Base-by-base conservation (phyloP, 1,140 invertebrate genomes). In the Sarcophaga bullata region DNA sequence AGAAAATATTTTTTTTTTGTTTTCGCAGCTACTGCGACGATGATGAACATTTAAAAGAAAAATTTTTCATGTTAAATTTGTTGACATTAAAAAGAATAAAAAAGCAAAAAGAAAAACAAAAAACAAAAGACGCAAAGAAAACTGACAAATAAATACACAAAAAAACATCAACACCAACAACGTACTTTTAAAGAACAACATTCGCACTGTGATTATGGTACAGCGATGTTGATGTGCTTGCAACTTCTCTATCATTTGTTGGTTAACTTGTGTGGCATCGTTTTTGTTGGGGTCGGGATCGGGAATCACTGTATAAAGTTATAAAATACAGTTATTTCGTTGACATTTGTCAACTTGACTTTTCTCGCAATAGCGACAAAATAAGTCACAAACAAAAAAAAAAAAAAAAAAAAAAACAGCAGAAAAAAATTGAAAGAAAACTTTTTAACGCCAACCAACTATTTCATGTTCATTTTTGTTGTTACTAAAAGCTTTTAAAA, bases 281-380 rank as follows among this genome's bases (percentile, higher is more conserved):
- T 4, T 37, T 37, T 37, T 37, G 25, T 37, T 37, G 25, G 25
- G 25, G 25, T 37, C 25, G 25, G 4, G 25, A 37, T 37, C 25
- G 10, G 6, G 62, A 17, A 68, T 10, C 8, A 9, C 15, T 68
- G 9, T 25, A 68, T 68, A 68, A 68, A 68, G 7, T 68, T 68
- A 68, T 68, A 68, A 68, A 68, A 25, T 68, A 68, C 62, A 68
- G n/a, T n/a, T n/a, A 68, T 68, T 68, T 68, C 62, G 62, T 68
- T 68, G 17, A 25, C 62, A 68, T 68, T n/a, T 68, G 62, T 17
- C 54, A 58, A 58, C 62, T 68, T 68, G 62, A 68, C 62, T 68
- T 68, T 68, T 68, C 25, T 37, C 54, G 62, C 62, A 68, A 25
- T 68, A 68, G 62, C 62, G 19, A 37, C 25, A 37, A 37, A 37